Evolutionary conservation across 2,797 vertebrate species (phyloP).

Genomic region (Lateolabrax maculatus): DNA sequence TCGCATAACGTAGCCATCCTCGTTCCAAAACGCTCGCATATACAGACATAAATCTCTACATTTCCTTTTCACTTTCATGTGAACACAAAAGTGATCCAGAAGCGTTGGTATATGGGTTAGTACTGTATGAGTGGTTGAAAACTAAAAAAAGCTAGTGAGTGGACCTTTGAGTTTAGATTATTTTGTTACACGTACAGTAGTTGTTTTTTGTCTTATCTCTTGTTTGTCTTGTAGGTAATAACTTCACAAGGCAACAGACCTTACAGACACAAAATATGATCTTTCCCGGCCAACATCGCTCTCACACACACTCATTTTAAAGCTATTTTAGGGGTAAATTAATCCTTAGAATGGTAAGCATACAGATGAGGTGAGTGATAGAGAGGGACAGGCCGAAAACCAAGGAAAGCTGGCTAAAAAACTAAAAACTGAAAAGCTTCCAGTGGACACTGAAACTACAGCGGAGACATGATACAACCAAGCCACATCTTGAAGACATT

Average conservation of each 20-base stretch:
- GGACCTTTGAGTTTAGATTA: neutral
- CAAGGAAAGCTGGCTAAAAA: neutral
- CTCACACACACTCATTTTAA: neutral
- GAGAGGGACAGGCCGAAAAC: neutral
- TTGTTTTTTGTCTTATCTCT: neutral
- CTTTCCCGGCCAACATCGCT: neutral
- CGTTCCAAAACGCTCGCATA: neutral
- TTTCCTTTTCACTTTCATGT: constrained; percentile 5
- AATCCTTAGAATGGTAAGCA: no score
- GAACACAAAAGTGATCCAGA: constrained; percentile 16
- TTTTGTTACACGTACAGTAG: neutral
- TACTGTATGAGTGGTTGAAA: neutral
- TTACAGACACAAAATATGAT: neutral
- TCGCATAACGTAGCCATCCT: neutral
- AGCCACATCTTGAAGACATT: neutral
- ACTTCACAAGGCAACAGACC: neutral
- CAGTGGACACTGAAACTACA: neutral
- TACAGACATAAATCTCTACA: constrained; percentile 14
- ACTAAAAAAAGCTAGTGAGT: no score
- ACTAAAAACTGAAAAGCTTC: neutral
- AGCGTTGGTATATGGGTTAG: neutral
- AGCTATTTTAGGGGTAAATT: neutral
- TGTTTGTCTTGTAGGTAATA: neutral
- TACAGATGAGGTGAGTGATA: neutral
- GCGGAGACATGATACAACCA: neutral